A percentile compares a stretch with the other conserved stretches of the same genome.
phyloP scores from a whole-genome alignment of 2,797 vertebrate species.

The Poliocrania exsul region DNA sequence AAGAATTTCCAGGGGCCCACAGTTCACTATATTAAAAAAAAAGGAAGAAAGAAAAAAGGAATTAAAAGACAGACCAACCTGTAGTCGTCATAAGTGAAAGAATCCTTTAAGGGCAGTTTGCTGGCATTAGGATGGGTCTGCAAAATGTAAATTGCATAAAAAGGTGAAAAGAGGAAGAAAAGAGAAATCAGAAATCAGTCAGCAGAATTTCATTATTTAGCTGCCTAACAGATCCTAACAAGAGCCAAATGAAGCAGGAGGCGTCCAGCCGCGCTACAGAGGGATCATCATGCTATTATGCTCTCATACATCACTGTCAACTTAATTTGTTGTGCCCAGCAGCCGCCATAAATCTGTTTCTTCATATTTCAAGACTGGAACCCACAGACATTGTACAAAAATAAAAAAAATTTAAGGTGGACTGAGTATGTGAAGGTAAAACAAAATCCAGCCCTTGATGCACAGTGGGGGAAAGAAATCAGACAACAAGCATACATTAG shows the following conservation, averaged over 20 bases:
- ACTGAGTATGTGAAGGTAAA: conserved; percentile 47
- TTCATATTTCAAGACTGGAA: conserved; percentile 87
- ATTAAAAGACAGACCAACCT: conserved; percentile 84
- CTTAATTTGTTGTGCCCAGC: conserved; percentile 97
- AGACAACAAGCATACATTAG: background rate
- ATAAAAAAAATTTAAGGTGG: conserved; percentile 78
- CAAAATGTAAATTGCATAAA: conserved; percentile 74
- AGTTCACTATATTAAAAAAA: background rate
- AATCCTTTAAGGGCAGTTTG: conserved; percentile 96
- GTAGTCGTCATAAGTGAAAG: conserved; percentile 98
- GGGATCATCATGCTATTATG: conserved; percentile 87
- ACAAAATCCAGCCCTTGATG: background rate
- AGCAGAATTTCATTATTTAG: conserved; percentile 89
- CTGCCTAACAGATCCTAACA: conserved; percentile 91
- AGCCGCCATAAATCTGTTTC: conserved; percentile 95
- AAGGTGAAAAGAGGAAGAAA: conserved; percentile 68
- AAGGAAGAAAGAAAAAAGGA: background rate
- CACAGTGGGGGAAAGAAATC: background rate
- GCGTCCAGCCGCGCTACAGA: conserved; percentile 81
- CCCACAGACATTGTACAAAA: conserved; percentile 77
- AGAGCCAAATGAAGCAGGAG: conserved; percentile 90
- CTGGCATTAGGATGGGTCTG: conserved; percentile 95
- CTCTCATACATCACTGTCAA: conserved; percentile 96
- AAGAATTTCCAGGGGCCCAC: background rate
- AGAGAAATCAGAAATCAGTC: conserved; percentile 83